Conservation (phyloP, 2,888 invertebrate genomes). For the Biston stratarius region DNA sequence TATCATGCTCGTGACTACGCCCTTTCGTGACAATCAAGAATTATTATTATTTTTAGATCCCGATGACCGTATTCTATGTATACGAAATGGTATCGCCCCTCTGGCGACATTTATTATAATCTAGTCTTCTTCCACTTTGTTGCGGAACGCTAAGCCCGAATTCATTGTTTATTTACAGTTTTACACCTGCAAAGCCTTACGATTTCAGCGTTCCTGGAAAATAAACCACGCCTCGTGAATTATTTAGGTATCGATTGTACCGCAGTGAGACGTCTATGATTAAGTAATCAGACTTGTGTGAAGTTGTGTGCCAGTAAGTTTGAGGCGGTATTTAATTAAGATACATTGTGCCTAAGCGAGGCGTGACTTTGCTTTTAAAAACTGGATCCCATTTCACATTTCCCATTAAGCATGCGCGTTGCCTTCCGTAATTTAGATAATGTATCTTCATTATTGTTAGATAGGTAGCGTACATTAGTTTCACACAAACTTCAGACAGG, state of each 20-base stretch:
- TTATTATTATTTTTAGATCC: slow-evolving; percentile 51
- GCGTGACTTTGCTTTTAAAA: slow-evolving; percentile 78
- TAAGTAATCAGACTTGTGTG: slow-evolving; percentile 68
- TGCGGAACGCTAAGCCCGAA: slow-evolving; percentile 52
- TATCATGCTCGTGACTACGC: slow-evolving; percentile 50
- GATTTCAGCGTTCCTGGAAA: slow-evolving; percentile 43
- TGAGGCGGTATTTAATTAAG: slow-evolving; percentile 77
- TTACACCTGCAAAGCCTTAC: slow-evolving; percentile 54
- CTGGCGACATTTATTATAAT: slow-evolving; percentile 63
- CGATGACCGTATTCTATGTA: slow-evolving; percentile 43
- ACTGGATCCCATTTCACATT: slow-evolving; percentile 67
- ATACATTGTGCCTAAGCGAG: slow-evolving; percentile 73
- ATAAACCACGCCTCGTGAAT: slow-evolving; percentile 40
- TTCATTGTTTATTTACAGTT: slow-evolving; percentile 61
- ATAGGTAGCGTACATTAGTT: slow-evolving; percentile 47
- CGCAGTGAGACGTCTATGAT: slow-evolving; percentile 62
- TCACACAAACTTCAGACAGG: slow-evolving; percentile 46
- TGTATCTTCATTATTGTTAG: slow-evolving; percentile 51
- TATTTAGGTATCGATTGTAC: slow-evolving; percentile 64
- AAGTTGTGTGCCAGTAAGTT: slow-evolving; percentile 54
- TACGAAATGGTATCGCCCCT: slow-evolving; percentile 50
- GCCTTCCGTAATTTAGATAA: slow-evolving; percentile 62
- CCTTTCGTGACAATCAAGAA: slow-evolving; percentile 56
- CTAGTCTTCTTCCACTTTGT: slow-evolving; percentile 53
- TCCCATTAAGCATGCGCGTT: slow-evolving; percentile 63